These are phyloP conservation scores for Eupithecia abbreviata DNA, from an alignment of 2,888 invertebrate species.

Conservation along the genomic window DNA sequence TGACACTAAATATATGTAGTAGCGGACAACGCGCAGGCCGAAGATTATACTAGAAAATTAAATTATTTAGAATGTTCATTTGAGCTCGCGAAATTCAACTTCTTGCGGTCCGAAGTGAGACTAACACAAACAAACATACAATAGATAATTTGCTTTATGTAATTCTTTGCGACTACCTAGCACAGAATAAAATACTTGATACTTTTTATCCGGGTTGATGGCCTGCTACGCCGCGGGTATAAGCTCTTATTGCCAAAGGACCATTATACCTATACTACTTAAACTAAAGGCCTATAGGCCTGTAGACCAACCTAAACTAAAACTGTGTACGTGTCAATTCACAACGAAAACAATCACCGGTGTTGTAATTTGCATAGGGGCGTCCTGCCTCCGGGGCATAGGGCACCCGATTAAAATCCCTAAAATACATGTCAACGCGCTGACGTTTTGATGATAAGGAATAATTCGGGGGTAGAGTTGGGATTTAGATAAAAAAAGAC, in stretches of 20 bases:
- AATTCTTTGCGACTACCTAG: not conserved
- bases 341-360: conserved; percentile 77
- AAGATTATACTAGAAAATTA: too few species aligned
- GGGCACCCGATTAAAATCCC: conserved; percentile 76
- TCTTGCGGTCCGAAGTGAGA: too few species aligned
- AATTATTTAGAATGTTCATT: too few species aligned
- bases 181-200: not conserved
- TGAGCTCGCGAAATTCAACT: too few species aligned
- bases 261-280: not conserved
- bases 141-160: not conserved
- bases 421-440: conserved; percentile 81
- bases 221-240: not conserved
- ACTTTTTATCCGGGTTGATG: not conserved
- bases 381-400: conserved; percentile 46
- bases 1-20: too few species aligned
- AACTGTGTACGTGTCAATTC: conserved; percentile 70
- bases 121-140: too few species aligned
- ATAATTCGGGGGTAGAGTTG: conserved; percentile 64
- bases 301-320: conserved; percentile 48
- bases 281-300: too few species aligned
- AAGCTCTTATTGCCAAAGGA: not conserved
- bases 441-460: conserved; percentile 82
- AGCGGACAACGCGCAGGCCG: too few species aligned
- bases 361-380: conserved; percentile 75
- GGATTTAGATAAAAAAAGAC: conserved; percentile 39